These are phyloP conservation scores for Tiliacea citrago DNA, from an alignment of 2,888 invertebrate genomes.

Conservation along the genomic window DNA sequence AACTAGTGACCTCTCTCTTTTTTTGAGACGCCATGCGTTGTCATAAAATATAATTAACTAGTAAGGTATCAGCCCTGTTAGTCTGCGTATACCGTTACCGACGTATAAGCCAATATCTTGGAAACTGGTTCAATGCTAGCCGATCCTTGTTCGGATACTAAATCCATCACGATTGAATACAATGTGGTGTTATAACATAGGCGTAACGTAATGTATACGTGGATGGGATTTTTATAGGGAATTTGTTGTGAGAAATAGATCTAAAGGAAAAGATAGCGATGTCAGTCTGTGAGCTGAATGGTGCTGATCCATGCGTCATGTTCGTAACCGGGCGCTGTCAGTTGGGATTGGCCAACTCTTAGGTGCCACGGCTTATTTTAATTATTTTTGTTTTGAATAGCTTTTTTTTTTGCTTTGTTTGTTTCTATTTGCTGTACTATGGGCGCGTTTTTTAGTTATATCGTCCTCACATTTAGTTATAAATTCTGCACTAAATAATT, in stretches of 20 bases:
- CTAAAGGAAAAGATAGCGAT: not conserved
- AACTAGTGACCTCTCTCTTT: not conserved
- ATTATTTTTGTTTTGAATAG: too few relatives aligned
- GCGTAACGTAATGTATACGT: constrained; percentile 31
- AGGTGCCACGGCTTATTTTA: too few relatives aligned
- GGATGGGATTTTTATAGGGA: constrained; percentile 12
- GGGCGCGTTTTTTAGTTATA: too few relatives aligned
- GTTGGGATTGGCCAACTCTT: too few relatives aligned
- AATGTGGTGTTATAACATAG: constrained; percentile 59
- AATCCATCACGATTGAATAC: constrained; percentile 68
- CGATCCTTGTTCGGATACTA: constrained; percentile 80
- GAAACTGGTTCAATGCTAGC: constrained; percentile 82
- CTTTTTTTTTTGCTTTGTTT: too few relatives aligned
- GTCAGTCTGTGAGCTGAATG: too few relatives aligned
- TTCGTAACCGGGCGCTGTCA: too few relatives aligned
- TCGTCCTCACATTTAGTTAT: too few relatives aligned
- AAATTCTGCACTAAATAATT: too few relatives aligned
- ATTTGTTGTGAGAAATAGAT: not conserved
- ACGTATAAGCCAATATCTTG: constrained; percentile 78
- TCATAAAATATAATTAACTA: constrained; percentile 10
- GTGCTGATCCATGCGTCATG: too few relatives aligned
- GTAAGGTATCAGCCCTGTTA: constrained; percentile 47
- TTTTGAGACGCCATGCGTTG: not conserved
- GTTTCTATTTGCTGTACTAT: too few relatives aligned
- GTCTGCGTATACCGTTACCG: constrained; percentile 57